phyloP scores from a whole-genome alignment of 2,888 invertebrate species.

The Liposcelis brunnea region DNA sequence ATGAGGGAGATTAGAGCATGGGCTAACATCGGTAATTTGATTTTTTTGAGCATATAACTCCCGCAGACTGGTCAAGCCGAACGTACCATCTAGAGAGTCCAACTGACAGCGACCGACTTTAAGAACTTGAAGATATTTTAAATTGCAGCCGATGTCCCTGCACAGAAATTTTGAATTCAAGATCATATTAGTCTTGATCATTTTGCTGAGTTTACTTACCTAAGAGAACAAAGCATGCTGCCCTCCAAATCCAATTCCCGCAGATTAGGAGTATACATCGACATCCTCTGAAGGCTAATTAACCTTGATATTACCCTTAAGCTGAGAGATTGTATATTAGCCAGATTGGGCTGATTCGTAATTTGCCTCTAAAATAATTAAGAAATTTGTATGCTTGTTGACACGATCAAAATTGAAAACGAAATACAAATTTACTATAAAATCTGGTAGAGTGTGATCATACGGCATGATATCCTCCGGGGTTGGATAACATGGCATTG shows the following conservation, averaged over 20 bases:
- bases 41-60: slow-evolving; percentile 46
- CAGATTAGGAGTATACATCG: slow-evolving; percentile 41
- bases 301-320: slow-evolving; percentile 46
- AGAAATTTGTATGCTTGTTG: not conserved
- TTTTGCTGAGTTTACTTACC: too few species aligned
- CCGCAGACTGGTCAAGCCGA: slow-evolving; percentile 39
- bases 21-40: slow-evolving; percentile 39
- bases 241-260: slow-evolving; percentile 44
- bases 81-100: slow-evolving; percentile 47
- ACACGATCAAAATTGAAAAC: not conserved
- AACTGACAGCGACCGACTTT: slow-evolving; percentile 46
- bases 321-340: slow-evolving; percentile 24
- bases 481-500: not conserved
- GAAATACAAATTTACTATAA: slow-evolving; percentile 1
- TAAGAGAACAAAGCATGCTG: slow-evolving; percentile 42
- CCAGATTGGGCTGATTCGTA: not conserved
- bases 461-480: slow-evolving; percentile 2
- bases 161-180: slow-evolving; percentile 26
- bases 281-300: slow-evolving; percentile 42
- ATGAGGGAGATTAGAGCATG: slow-evolving; percentile 35
- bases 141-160: slow-evolving; percentile 42
- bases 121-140: slow-evolving; percentile 27
- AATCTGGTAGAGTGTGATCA: slow-evolving; percentile 3
- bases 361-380: slow-evolving; percentile 2
- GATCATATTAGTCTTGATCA: too few species aligned